Evolutionary conservation across 1,140 invertebrate species (phyloP).

Genomic region (Drosophila subobscura): DNA sequence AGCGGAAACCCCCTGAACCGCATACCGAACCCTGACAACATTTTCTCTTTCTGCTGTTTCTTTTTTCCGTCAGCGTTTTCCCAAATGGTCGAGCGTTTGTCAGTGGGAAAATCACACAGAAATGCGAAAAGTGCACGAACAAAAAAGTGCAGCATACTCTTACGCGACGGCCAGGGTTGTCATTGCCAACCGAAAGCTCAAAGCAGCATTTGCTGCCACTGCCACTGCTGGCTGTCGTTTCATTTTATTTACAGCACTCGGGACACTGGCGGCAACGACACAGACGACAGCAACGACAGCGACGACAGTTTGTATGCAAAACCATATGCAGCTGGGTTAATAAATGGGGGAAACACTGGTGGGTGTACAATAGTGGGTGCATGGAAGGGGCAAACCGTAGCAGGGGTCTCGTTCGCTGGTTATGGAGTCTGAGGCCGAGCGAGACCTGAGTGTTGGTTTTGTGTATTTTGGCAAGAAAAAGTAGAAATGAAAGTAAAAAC

Average conservation of each 20-base stretch:
- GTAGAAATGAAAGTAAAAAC: not conserved
- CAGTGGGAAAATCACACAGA: constrained; percentile 64
- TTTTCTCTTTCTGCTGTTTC: constrained; percentile 36
- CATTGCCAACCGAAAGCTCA: constrained; percentile 59
- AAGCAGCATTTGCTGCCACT: constrained; percentile 37
- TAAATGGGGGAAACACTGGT: constrained; percentile 58
- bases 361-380: not conserved
- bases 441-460: constrained; percentile 10
- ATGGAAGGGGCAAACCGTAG: not conserved
- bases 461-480: constrained; percentile 16
- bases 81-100: constrained; percentile 58
- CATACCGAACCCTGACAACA: constrained; percentile 9
- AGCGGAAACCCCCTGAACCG: not conserved
- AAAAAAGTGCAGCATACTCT: constrained; percentile 72
- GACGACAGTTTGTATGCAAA: constrained; percentile 55
- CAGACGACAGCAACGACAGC: constrained; percentile 41
- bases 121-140: constrained; percentile 56
- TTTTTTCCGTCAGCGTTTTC: constrained; percentile 42
- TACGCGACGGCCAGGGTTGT: constrained; percentile 52
- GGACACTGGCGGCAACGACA: constrained; percentile 11
- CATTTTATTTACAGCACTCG: constrained; percentile 67
- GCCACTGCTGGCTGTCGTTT: constrained; percentile 23
- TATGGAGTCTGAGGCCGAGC: constrained; percentile 1
- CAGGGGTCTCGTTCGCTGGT: not conserved
- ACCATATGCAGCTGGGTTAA: constrained; percentile 80